Evolutionary conservation across 2,888 invertebrate species (phyloP), one percentile per base, ranked within the genome.

Genomic region (Amiota minor): DNA sequence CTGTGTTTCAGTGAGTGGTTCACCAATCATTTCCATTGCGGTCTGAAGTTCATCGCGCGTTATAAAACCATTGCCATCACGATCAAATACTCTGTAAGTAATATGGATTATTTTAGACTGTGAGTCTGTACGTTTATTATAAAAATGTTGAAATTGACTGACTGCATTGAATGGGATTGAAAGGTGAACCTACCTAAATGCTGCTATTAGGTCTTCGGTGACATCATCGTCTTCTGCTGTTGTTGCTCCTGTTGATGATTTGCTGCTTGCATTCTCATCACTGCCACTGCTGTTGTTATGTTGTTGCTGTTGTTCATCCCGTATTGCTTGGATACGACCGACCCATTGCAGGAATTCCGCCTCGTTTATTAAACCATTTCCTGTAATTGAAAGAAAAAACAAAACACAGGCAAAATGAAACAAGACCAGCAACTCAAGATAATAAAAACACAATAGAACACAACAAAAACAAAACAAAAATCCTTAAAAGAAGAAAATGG

Each of bases 1-100:
- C 88, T 95, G 95, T 78, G 92, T 91, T 84, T 95, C 95, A 2
- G 94, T 94, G 73, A 95, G 92, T 2, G 92, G 92, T 89, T 95
- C 95, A 35, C 95, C 95, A 82, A 95, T 95, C 92, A 95, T 94
- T 89, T 95, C 95, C 91, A 95, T 93, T n/a, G 95, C 95, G 72
- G 93, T 91, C 85, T 93, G 92, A 65, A 95, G 90, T 89, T 95
- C 95, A 87, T 95, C 95, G 84, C 93, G 92, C 56, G 95, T 96
- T 88, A 97, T 97, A 90, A 94, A 97, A 49, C 97, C 97, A 89
- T 97, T 96, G 85, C 95, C 94, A 88, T 97, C 96, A 74, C 96
- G 93, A 91, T 97, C 97, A 89, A 97, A 97, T 71, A 95, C 96
- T 88, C 95, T 93, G 75, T 47, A 71, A 46, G 12, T 9, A 23